Evolutionary conservation across 2,888 invertebrate genomes (phyloP).

Genomic region (Drosophila recens): DNA sequence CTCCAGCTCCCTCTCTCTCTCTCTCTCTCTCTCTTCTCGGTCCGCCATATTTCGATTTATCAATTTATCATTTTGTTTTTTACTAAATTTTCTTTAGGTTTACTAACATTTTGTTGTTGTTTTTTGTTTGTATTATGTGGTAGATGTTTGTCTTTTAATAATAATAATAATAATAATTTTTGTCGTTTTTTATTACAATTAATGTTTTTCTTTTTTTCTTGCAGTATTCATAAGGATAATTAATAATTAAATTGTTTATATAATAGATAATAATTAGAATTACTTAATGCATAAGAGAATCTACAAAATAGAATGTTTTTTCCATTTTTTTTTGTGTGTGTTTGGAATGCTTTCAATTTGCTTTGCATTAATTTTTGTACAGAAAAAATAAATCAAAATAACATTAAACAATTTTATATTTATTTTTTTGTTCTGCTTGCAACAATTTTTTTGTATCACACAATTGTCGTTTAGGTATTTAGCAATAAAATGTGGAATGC

Average conservation of each 20-base stretch:
- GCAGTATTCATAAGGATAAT: constrained; percentile 74
- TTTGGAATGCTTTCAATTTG: constrained; percentile 28
- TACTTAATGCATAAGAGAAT: constrained; percentile 78
- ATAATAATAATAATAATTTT: constrained; percentile 52
- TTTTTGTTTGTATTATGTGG: constrained; percentile 59
- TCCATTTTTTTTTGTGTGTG: constrained; percentile 21
- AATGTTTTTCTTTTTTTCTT: constrained; percentile 56
- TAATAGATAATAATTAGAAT: constrained; percentile 81
- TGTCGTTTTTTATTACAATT: constrained; percentile 68
- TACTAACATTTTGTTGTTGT: constrained; percentile 68
- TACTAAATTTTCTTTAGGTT: constrained; percentile 75
- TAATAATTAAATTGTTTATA: constrained; percentile 81
- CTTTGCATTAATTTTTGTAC: constrained; percentile 57
- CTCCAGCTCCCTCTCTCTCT: constrained; percentile 6
- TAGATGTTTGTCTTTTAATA: constrained; percentile 66
- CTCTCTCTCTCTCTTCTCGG: constrained; percentile 33
- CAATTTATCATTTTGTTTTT: constrained; percentile 56
- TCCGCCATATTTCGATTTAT: constrained; percentile 54
- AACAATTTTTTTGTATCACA: constrained; percentile 75
- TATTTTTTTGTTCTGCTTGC: constrained; percentile 40
- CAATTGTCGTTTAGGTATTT: constrained; percentile 67
- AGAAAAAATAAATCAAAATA: constrained; percentile 52
- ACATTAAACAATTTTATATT: constrained; percentile 54
- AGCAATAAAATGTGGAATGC: constrained; percentile 40
- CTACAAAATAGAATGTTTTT: constrained; percentile 72